Evolutionary conservation across 2,113 vertebrate species (phyloP), one percentile per base, ranked within the genome.

Genomic region (Serilophus lunatus): DNA sequence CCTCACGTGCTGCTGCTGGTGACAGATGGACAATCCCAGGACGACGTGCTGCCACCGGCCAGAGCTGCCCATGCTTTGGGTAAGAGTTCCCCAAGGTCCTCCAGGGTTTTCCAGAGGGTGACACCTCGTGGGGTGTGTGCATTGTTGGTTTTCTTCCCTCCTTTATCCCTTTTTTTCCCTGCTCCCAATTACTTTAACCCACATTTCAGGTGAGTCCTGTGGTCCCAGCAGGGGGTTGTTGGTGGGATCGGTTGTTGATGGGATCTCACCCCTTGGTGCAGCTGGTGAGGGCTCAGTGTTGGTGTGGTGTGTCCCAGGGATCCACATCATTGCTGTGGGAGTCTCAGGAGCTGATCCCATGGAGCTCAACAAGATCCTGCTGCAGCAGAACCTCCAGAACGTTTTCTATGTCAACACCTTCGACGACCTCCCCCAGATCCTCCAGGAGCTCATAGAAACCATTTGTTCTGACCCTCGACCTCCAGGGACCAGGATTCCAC

Each of bases 1-100:
- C 96, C 99, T 66, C 99, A 98, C 18, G 71, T 98, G 42, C 92
- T 99, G 95, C 96, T 99, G 61, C 95, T 99, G 9, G 93, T 99
- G 68, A 99, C 99, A 1, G 99, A 99, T 26, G 99, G 99, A n/a
- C 97, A 87, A 59, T 99, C 99, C 44, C 98, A 98, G 93, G 99
- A 99, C 42, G 98, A 99, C 1, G 99, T 99, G 86, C 35, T 96
- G 65, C 97, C 97, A 7, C 98, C 99, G 19, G 98, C 99, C 47
- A 98, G 97, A 93, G 97, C 97, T 47, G 98, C 98, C 24, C 98
- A 97, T 9, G 97, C 97, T 75, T 96, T 98, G 35, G 99, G 99
- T 99, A 88, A 94, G 97, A 33, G 5, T 19, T 66, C 4, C 13
- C 10, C 3, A 20, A 0, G 0, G 4, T 9, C 33, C 4, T 49